Conservation (phyloP, 2,797 vertebrate species). For the Lepus townsendii region DNA sequence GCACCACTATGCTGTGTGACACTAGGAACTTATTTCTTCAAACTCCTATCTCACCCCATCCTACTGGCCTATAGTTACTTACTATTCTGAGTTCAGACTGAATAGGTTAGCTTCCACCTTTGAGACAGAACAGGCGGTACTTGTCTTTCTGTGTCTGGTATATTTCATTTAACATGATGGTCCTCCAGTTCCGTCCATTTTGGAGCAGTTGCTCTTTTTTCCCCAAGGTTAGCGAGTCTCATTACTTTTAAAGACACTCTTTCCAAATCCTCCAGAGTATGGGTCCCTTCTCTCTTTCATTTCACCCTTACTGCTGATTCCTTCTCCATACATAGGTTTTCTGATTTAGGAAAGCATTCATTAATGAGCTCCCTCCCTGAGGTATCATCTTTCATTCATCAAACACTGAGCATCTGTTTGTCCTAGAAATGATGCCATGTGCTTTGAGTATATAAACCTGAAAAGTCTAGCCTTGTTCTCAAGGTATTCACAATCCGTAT, state of each 20-base stretch:
- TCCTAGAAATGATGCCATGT: background rate
- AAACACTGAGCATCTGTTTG: background rate
- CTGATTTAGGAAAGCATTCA: background rate
- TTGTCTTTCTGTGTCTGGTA: no score
- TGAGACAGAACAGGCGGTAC: no score
- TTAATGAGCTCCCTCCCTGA: background rate
- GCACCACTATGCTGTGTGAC: no score
- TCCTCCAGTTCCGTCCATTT: no score
- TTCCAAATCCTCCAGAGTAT: background rate
- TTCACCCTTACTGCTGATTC: background rate
- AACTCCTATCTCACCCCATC: no score
- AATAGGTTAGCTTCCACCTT: no score
- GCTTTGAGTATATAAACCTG: background rate
- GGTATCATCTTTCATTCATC: background rate
- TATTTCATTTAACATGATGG: no score
- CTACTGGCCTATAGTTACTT: no score
- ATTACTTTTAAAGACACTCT: background rate
- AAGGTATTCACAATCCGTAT: background rate
- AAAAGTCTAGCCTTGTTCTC: background rate
- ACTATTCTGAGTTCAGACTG: no score
- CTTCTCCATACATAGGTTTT: background rate
- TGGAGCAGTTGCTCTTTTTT: background rate
- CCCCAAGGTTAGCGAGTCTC: background rate
- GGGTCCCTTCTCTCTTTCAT: background rate
- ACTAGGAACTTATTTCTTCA: no score